Evolutionary conservation across 2,797 vertebrate species (phyloP), one percentile per base, ranked within the genome.

Genomic region (Labeo calbasu): DNA sequence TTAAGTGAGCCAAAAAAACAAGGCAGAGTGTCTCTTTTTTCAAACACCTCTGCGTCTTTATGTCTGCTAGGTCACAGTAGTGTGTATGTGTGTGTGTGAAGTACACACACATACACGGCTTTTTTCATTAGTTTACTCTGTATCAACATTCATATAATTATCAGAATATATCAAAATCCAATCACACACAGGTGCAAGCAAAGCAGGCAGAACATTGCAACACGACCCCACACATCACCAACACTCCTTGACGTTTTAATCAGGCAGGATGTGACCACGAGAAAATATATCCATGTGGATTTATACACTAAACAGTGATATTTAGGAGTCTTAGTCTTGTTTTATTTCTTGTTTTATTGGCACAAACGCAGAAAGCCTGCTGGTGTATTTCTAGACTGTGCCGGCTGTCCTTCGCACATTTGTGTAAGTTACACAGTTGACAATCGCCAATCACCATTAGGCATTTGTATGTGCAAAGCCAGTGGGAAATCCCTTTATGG

Each of bases 401-500:
- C 50, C 36, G 63, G 36, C 73, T 83, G 82, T 69, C 51, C 15
- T 57, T 50, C 32, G 75, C 73, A 69, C 75, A 71, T 77, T 84
- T 84, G 76, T 84, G 75, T 61, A 78, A 46, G 75, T 59, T 63
- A 71, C 53, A 36, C 53, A 70, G 28, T 63, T 70, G 73, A 70
- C 72, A 48, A 59, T 40, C 79, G 53, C 75, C 81, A 85, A 84
- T 90, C 90, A 87, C 86, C 28, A 80, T 89, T 69, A 87, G 89
- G 86, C 89, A 88, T 89, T 90, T 91, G 91, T 92, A 91, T 86
- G 89, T 90, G 91, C 92, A 93, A 91, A 92, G 93, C 91, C 92
- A 91, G 91, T 89, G 91, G 72, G 93, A 92, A 93, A 91, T 94
- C 93, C 91, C 93, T 94, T 93, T 94, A 94, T 93, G 92, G 93